Base-by-base conservation (phyloP, 2,113 vertebrate species). In the Etheostoma spectabile region DNA sequence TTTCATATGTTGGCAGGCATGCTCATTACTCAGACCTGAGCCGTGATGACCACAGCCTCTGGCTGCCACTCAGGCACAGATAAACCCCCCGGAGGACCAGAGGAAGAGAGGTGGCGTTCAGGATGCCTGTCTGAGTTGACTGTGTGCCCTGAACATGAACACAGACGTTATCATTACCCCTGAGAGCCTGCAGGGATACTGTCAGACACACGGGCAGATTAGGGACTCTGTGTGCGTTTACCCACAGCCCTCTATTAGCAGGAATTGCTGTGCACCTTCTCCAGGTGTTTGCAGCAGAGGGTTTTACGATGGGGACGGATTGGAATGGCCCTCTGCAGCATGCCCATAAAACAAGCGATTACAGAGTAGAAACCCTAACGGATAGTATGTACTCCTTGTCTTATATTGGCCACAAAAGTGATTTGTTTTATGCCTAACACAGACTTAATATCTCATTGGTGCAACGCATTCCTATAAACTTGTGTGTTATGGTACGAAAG, bases 231-330 rank as follows among this genome's bases (percentile, higher is more conserved):
- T 55, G 53, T 73, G 61, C 68, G 75, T 80, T 49, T 77, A 30
- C 49, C 48, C 24, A 21, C 68, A 86, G 76, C 49, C 79, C 14
- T 65, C 13, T n/a, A 46, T 89, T 90, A 89, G 49, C 69, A 79
- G 19, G 1, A 53, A 55, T 14, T 74, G 48, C 79, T 21, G 73
- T 11, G 49, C 91, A 87, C 71, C 90, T 91, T 66, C 78, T 89
- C 86, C 92, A 96, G 95, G 89, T 93, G 92, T 92, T 91, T 89
- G 35, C 75, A 83, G 86, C 55, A 21, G 56, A 70, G 71, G 33
- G 86, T 89, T 95, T 94, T 92, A 92, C 83, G 89, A 93, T 66
- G 75, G 88, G 94, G 91, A 82, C 59, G 84, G 81, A 74, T 73
- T 77, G 94, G 93, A 95, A 94, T 95, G 93, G 91, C 53, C 2